phyloP scores from a whole-genome alignment of 1,140 invertebrate genomes.

The Zaprionus vittiger region DNA sequence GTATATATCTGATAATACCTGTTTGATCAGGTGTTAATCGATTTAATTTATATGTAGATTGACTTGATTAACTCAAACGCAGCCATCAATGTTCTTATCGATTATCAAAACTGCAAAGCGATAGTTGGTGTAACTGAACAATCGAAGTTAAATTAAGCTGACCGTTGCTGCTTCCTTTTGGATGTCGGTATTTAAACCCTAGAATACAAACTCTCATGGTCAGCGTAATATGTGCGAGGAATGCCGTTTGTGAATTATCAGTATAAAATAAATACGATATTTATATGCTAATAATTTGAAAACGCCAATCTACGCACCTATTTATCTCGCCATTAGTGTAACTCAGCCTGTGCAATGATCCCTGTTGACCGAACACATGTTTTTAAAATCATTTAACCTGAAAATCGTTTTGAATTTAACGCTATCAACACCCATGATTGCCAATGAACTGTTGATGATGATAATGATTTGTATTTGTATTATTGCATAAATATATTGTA shows the following conservation, averaged over 20 bases:
- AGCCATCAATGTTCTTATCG: not conserved
- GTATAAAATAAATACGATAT: no score
- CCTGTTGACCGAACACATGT: constrained; percentile 57
- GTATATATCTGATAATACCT: not conserved
- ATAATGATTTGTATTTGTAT: not conserved
- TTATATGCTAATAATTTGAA: no score
- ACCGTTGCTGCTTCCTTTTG: not conserved
- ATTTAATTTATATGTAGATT: not conserved
- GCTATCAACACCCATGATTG: constrained; percentile 57
- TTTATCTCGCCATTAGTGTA: not conserved
- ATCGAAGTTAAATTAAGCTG: constrained; percentile 19
- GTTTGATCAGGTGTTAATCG: not conserved
- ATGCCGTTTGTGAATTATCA: no score
- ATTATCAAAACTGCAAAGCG: not conserved
- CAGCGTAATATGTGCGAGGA: no score
- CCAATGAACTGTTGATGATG: constrained; percentile 33
- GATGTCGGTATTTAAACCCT: no score
- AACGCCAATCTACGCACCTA: no score
- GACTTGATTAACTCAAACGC: not conserved
- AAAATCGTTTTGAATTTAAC: constrained; percentile 30
- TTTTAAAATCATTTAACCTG: constrained; percentile 39
- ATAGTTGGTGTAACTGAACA: constrained; percentile 3
- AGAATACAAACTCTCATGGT: no score
- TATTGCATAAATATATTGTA: constrained; percentile 1
- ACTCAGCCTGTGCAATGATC: constrained; percentile 45